phyloP scores from a whole-genome alignment of 2,888 invertebrate species.

The Netelia inedita region DNA sequence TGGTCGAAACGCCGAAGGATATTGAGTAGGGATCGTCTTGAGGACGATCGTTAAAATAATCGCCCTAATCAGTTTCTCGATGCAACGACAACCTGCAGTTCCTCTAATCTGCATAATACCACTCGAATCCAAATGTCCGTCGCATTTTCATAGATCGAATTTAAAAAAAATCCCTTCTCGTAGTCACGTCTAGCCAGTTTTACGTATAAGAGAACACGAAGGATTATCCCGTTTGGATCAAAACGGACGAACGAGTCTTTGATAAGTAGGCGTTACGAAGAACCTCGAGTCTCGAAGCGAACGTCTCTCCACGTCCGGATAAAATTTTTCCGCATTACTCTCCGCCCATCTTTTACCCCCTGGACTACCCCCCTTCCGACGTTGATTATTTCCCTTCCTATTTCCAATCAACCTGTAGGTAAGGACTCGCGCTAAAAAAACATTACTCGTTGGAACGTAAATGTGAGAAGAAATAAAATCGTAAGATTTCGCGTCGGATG shows the following conservation, averaged over 20 bases:
- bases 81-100: background rate
- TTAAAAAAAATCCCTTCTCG: constrained; percentile 3
- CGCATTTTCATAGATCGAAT: background rate
- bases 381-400: background rate
- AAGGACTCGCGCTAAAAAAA: background rate
- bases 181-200: constrained; percentile 7
- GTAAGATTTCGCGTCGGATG: background rate
- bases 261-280: constrained; percentile 56
- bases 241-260: constrained; percentile 22
- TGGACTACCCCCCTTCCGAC: too few species aligned
- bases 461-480: too few species aligned
- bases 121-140: background rate
- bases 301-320: constrained; percentile 44
- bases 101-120: background rate
- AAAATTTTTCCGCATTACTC: constrained; percentile 37
- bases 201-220: constrained; percentile 22
- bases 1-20: too few species aligned
- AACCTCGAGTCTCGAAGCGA: constrained; percentile 44
- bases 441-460: background rate
- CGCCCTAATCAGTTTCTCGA: background rate
- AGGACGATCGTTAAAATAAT: background rate
- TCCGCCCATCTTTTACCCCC: constrained; percentile 55
- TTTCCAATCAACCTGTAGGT: background rate
- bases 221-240: constrained; percentile 20
- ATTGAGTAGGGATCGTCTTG: background rate